Percentiles rank a stretch among this genome's conserved stretches.
These are phyloP conservation scores for Epinotia nisella DNA, from an alignment of 2,888 invertebrate species.

Conservation along the genomic window DNA sequence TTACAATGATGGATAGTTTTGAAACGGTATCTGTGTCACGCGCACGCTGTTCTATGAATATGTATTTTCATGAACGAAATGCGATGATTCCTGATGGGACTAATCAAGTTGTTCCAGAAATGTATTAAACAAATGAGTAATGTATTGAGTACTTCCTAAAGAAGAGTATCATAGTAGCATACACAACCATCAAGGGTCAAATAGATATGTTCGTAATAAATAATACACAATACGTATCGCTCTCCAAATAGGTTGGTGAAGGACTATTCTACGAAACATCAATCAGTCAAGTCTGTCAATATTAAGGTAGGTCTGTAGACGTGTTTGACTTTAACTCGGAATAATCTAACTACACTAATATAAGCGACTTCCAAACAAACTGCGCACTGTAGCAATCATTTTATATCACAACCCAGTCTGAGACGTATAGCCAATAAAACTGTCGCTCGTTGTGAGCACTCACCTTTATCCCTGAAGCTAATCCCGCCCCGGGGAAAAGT, in stretches of 20 bases:
- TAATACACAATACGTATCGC: neutral
- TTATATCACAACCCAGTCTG: slow-evolving; percentile 57
- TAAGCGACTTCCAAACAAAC: neutral
- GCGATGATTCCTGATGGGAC: neutral
- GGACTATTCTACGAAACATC: neutral
- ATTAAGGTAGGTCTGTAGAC: neutral
- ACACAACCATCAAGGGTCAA: no score
- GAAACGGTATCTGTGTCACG: slow-evolving; percentile 47
- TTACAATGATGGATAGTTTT: slow-evolving; percentile 54
- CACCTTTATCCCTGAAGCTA: slow-evolving; percentile 55
- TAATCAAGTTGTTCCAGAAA: neutral
- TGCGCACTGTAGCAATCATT: slow-evolving; percentile 49
- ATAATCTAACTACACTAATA: neutral
- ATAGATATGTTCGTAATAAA: no score
- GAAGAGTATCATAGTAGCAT: no score
- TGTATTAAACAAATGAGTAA: neutral
- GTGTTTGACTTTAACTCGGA: neutral
- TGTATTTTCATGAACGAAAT: slow-evolving; percentile 17
- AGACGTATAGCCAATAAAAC: slow-evolving; percentile 58
- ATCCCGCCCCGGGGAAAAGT: slow-evolving; percentile 52
- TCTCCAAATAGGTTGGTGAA: neutral
- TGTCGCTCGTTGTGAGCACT: slow-evolving; percentile 51
- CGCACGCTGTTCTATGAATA: slow-evolving; percentile 25
- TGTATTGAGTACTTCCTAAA: no score
- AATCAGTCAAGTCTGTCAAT: no score